Percentiles rank a stretch among this genome's conserved stretches.
Evolutionary conservation across 2,113 vertebrate genomes (phyloP).

Genomic region (Archocentrus centrarchus): DNA sequence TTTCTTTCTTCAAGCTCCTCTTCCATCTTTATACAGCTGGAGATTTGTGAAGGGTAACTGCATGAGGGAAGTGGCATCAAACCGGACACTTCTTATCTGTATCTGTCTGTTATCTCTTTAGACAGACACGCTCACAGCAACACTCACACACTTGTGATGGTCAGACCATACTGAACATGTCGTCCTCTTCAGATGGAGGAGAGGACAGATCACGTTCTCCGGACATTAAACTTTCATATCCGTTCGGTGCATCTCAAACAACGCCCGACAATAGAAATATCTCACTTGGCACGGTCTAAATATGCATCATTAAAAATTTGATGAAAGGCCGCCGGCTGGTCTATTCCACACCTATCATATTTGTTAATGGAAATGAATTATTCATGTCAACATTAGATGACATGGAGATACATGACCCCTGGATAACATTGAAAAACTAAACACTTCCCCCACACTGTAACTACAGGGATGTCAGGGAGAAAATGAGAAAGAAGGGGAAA

Average conservation of each 20-base stretch:
- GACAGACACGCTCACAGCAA: neutral
- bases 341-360: constrained; percentile 50
- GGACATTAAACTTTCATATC: constrained; percentile 78
- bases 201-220: constrained; percentile 61
- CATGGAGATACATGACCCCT: constrained; percentile 28
- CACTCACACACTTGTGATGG: neutral
- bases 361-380: constrained; percentile 73
- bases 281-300: constrained; percentile 59
- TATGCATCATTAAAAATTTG: constrained; percentile 73
- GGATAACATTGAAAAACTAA: constrained; percentile 37
- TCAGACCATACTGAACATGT: constrained; percentile 3
- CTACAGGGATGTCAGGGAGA: neutral
- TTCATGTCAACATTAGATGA: constrained; percentile 67
- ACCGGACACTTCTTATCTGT: constrained; percentile 23
- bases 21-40: neutral
- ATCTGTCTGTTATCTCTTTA: constrained; percentile 15
- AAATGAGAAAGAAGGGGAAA: constrained; percentile 3
- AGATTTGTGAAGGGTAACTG: constrained; percentile 1
- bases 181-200: constrained; percentile 17
- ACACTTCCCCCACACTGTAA: constrained; percentile 2
- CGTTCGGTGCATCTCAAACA: constrained; percentile 50
- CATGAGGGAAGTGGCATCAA: neutral
- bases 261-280: constrained; percentile 58
- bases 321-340: constrained; percentile 63
- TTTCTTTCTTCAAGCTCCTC: neutral